Conservation (phyloP, 2,797 vertebrate genomes). For the Tangara arthus region DNA sequence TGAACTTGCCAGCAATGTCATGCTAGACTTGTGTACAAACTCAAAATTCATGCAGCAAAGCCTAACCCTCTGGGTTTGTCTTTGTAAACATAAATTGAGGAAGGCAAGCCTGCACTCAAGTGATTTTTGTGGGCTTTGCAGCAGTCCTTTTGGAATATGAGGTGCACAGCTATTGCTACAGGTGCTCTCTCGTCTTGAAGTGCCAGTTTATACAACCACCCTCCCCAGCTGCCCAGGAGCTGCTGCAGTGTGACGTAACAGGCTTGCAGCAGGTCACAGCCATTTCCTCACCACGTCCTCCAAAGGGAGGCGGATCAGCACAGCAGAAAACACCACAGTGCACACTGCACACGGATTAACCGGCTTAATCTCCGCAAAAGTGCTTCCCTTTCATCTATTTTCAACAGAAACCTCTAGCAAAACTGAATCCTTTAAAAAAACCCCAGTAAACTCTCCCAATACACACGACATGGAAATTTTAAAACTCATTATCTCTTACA, state of each 20-base stretch:
- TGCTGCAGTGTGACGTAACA: neutral
- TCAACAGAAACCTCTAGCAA: neutral
- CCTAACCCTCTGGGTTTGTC: neutral
- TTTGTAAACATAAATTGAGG: neutral
- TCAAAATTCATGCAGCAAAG: neutral
- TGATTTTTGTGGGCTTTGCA: neutral
- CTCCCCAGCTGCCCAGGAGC: neutral
- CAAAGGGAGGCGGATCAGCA: accelerated
- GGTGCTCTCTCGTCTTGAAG: neutral
- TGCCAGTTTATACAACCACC: neutral
- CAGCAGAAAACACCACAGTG: neutral
- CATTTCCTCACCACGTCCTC: neutral
- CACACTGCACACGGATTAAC: neutral
- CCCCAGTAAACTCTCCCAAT: neutral
- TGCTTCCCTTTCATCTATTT: neutral
- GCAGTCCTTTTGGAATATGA: neutral
- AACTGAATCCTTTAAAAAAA: neutral
- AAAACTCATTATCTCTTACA: neutral
- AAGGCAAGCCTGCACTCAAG: neutral
- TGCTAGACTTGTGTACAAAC: neutral
- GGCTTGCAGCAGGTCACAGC: neutral
- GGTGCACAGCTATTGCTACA: neutral
- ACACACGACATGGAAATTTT: neutral
- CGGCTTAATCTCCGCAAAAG: neutral
- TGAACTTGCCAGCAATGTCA: neutral